A percentile compares a stretch with the other conserved stretches of the same genome.
phyloP scores from a whole-genome alignment of 2,113 vertebrate species.

The Columba livia region DNA sequence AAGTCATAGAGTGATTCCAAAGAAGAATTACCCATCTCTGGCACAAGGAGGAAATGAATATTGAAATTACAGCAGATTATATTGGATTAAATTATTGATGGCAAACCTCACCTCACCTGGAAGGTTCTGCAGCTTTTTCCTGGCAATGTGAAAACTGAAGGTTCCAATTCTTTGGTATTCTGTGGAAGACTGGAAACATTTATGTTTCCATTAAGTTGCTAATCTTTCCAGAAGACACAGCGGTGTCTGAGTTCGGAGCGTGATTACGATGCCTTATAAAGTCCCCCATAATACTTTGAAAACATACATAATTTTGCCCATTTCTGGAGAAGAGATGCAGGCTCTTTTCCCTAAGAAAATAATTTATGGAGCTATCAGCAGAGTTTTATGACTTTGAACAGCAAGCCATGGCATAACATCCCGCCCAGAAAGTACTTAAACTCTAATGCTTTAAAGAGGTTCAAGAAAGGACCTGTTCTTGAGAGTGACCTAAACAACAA shows the following conservation, averaged over 20 bases:
- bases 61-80: constrained; percentile 65
- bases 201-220: constrained; percentile 46
- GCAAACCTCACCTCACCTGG: constrained; percentile 60
- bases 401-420: neutral
- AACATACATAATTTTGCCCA: neutral
- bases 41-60: constrained; percentile 33
- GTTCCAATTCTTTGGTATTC: constrained; percentile 47
- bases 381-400: constrained; percentile 29
- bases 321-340: neutral
- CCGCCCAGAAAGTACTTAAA: neutral
- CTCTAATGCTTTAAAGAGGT: neutral
- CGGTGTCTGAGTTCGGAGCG: neutral
- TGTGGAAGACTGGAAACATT: constrained; percentile 57
- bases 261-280: constrained; percentile 20
- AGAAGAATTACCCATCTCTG: constrained; percentile 57
- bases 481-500: rapidly evolving
- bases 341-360: neutral
- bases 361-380: neutral
- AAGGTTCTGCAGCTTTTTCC: constrained; percentile 59
- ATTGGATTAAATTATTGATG: constrained; percentile 69
- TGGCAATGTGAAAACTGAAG: constrained; percentile 10
- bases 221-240: constrained; percentile 53
- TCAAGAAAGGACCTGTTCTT: neutral
- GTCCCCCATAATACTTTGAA: neutral
- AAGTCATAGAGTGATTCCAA: constrained; percentile 24